Percentiles rank a stretch among this genome's conserved stretches.
These are phyloP conservation scores for Stictocephala bisonia DNA, from an alignment of 2,888 invertebrate species.

Conservation along the genomic window DNA sequence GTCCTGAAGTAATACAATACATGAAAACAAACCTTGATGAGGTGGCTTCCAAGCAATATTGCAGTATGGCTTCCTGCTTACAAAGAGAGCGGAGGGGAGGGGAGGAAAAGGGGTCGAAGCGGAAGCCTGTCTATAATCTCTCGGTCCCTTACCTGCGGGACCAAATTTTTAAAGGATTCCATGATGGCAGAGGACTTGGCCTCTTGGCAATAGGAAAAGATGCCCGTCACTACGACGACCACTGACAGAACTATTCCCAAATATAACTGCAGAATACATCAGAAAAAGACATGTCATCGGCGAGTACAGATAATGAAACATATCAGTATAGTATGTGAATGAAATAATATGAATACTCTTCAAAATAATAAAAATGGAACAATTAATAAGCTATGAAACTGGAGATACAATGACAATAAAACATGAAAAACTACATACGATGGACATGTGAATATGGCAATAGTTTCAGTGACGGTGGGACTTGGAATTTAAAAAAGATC, in stretches of 20 bases:
- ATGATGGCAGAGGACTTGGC: conserved; percentile 98
- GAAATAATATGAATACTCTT: not conserved
- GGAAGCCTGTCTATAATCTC: conserved; percentile 41
- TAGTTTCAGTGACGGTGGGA: too few relatives aligned
- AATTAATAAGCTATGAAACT: too few relatives aligned
- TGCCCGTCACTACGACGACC: conserved; percentile 98
- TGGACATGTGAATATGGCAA: too few relatives aligned
- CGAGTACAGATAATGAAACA: too few relatives aligned
- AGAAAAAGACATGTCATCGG: conserved; percentile 34
- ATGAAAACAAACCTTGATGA: conserved; percentile 37
- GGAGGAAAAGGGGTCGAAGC: conserved; percentile 20
- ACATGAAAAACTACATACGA: too few relatives aligned
- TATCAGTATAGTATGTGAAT: too few relatives aligned
- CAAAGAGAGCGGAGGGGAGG: conserved; percentile 19
- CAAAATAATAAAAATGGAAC: too few relatives aligned
- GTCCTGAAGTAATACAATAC: conserved; percentile 27
- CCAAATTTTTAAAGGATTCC: conserved; percentile 99
- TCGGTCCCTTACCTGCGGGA: conserved; percentile 70
- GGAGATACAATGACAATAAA: too few relatives aligned
- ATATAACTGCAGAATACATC: conserved; percentile 72
- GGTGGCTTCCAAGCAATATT: conserved; percentile 37
- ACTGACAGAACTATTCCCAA: conserved; percentile 94
- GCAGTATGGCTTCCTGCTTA: conserved; percentile 42
- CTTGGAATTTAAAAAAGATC: too few relatives aligned
- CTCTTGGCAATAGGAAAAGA: conserved; percentile 98